phyloP scores from a whole-genome alignment of 2,888 invertebrate genomes.

The Orthosia incerta region DNA sequence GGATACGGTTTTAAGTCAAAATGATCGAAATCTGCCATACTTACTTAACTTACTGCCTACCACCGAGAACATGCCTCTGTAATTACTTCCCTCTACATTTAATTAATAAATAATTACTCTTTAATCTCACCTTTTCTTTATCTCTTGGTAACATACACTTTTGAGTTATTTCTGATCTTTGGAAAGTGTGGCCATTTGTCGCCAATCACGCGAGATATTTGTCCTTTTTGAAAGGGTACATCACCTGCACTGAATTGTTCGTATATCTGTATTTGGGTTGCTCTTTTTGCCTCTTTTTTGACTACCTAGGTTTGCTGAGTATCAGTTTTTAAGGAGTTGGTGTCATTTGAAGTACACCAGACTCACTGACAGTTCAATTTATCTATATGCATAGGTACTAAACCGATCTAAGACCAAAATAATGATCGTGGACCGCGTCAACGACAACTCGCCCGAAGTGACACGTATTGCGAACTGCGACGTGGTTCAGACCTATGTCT shows the following conservation, averaged over 20 bases:
- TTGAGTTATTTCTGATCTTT: conserved; percentile 8
- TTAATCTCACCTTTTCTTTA: conserved; percentile 35
- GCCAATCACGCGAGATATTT: neutral
- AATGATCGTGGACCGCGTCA: too few species aligned
- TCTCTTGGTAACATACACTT: conserved; percentile 7
- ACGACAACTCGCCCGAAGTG: too few species aligned
- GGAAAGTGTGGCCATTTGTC: conserved; percentile 13
- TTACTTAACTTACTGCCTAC: conserved; percentile 1
- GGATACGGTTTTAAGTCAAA: conserved; percentile 52
- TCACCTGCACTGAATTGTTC: neutral
- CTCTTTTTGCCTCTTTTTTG: too few species aligned
- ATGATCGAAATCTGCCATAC: conserved; percentile 54
- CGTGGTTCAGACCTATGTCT: too few species aligned
- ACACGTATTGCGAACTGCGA: too few species aligned
- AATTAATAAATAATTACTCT: conserved; percentile 19
- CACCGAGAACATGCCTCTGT: conserved; percentile 25
- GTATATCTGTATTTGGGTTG: neutral
- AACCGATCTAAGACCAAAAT: too few species aligned
- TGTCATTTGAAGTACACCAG: too few species aligned
- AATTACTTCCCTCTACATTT: conserved; percentile 44
- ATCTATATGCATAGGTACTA: too few species aligned
- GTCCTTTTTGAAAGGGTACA: neutral
- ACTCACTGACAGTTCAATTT: too few species aligned
- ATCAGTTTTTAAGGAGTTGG: too few species aligned
- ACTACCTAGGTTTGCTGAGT: too few species aligned